Evolutionary conservation across 2,797 vertebrate genomes (phyloP).

Genomic region (Enteromius paludinosus): DNA sequence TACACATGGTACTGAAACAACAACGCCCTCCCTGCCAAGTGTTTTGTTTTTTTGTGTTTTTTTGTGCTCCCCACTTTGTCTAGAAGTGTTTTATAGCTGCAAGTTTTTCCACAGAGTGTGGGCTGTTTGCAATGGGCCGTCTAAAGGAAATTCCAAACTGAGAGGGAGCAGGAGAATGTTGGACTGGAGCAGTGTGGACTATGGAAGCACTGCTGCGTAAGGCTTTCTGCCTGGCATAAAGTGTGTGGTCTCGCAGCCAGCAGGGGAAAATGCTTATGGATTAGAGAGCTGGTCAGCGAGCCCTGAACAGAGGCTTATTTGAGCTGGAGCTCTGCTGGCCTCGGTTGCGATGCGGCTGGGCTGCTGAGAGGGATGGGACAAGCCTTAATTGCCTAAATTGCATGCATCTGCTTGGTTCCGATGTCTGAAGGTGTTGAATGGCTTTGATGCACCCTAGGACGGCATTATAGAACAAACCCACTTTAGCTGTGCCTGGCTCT

Average conservation of each 20-base stretch:
- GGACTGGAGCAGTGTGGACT: conserved; percentile 56
- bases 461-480: conserved; percentile 64
- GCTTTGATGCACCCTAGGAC: conserved; percentile 67
- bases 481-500: conserved; percentile 58
- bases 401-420: conserved; percentile 68
- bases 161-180: conserved; percentile 53
- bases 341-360: conserved; percentile 63
- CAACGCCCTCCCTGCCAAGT: conserved; percentile 1
- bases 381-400: conserved; percentile 72
- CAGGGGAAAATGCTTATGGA: conserved; percentile 7
- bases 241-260: not conserved
- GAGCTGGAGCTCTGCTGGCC: conserved; percentile 37
- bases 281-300: conserved; percentile 23
- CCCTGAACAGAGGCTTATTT: conserved; percentile 16
- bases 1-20: conserved; percentile 28
- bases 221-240: conserved; percentile 15
- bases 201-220: conserved; percentile 9
- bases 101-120: conserved; percentile 69
- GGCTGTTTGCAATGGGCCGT: conserved; percentile 73
- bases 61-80: conserved; percentile 1
- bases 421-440: conserved; percentile 56
- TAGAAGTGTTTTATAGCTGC: conserved; percentile 55
- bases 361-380: conserved; percentile 56
- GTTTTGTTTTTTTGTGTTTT: conserved; percentile 21
- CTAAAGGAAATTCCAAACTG: conserved; percentile 82